Evolutionary conservation across 1,140 invertebrate genomes (phyloP), one percentile per base, ranked within the genome.

Genomic region (Sycophila sp.): DNA sequence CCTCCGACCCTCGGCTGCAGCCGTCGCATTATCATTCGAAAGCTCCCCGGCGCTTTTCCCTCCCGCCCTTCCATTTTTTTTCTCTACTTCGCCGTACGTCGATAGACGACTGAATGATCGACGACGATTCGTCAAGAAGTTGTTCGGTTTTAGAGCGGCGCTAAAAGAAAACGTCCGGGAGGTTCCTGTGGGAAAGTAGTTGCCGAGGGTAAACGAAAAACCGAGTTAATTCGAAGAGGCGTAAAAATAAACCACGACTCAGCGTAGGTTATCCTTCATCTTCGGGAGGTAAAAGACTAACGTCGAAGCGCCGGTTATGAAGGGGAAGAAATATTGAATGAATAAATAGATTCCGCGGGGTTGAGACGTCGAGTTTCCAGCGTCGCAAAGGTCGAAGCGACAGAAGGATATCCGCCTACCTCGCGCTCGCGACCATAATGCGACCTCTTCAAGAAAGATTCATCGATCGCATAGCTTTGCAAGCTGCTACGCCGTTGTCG

Each of bases 1-100:
- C 24, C 42, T 47, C 38, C 11, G 19, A 47, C n/a, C n/a, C n/a
- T n/a, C n/a, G n/a, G n/a, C n/a, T n/a, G n/a, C n/a, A n/a, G n/a
- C n/a, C n/a, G 40, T 22, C 74, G 62, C 76, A 76, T 78, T 80
- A 76, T 67, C 76, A 76, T 76, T 70, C 77, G 74, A 74, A 75
- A 76, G 68, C 49, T 51, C 69, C n/a, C 47, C 26, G 28, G 15
- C 26, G 30, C 1, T 74, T 73, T 66, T 73, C 63, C 69, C 73
- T 72, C 74, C 64, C 47, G 26, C 32, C 17, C 32, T 51, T 56
- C 58, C 51, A 4, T 28, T 66, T 66, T 73, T 62, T 67, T 30
- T 30, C 49, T 26, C 15, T 47, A 22, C 19, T 17, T 6, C 42
- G 42, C 42, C 42, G 40, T 26, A 11, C 30, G 22, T 30, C 51